Conservation (phyloP, 2,888 invertebrate species). For the Nasonia oneida region DNA sequence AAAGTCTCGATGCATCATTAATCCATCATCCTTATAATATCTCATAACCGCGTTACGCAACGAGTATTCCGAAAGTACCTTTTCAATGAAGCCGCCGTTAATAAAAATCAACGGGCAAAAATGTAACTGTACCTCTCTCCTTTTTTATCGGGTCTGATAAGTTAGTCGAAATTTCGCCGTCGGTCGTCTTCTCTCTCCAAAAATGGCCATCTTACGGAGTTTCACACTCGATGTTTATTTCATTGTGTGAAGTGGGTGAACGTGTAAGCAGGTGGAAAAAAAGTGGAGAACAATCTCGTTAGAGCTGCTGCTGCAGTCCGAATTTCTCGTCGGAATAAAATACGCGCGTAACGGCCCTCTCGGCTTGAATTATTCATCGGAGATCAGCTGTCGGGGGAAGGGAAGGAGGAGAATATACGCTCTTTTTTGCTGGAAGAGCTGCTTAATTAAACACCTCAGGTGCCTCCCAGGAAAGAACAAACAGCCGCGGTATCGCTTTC, state of each 20-base stretch:
- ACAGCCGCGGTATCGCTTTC: constrained; percentile 14
- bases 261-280: neutral
- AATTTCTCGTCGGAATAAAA: neutral
- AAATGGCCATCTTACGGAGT: constrained; percentile 16
- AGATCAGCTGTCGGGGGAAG: neutral
- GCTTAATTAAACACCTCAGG: constrained; percentile 47
- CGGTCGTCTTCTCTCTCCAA: neutral
- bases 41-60: neutral
- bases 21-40: neutral
- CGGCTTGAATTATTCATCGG: constrained; percentile 41
- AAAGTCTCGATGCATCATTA: neutral
- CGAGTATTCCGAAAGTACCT: neutral
- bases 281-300: neutral
- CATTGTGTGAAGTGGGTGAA: constrained; percentile 26
- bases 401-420: neutral
- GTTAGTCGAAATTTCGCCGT: constrained; percentile 12
- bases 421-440: constrained; percentile 28
- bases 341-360: neutral
- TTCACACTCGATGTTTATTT: constrained; percentile 37
- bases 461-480: constrained; percentile 30
- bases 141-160: constrained; percentile 14
- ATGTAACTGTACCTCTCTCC: constrained; percentile 27
- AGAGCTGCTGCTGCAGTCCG: neutral
- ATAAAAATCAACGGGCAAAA: constrained; percentile 25
- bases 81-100: neutral